Percentiles rank a stretch among this genome's conserved stretches.
phyloP scores from a whole-genome alignment of 1,140 invertebrate species.

The Nephotettix cincticeps region DNA sequence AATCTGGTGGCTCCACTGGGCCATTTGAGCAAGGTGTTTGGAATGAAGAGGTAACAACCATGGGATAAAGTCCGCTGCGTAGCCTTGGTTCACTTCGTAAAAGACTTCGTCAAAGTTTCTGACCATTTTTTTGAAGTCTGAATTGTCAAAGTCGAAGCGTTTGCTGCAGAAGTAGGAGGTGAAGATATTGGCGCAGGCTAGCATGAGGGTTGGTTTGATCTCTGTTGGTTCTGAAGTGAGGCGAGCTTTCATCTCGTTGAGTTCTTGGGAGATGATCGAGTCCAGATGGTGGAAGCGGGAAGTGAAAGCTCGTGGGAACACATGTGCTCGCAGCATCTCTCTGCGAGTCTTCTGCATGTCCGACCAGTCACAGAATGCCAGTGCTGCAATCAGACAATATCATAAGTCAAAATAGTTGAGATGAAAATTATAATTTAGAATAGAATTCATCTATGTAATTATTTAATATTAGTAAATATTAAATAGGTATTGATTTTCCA shows the following conservation, averaged over 20 bases:
- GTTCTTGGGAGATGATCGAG: slow-evolving; percentile 59
- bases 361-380: slow-evolving; percentile 86
- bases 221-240: slow-evolving; percentile 42
- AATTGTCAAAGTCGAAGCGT: slow-evolving; percentile 65
- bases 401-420: no score
- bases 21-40: slow-evolving; percentile 65
- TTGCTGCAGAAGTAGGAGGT: slow-evolving; percentile 75
- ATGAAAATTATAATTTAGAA: no score
- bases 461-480: no score
- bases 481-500: no score
- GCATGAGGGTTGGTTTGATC: slow-evolving; percentile 39
- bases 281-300: slow-evolving; percentile 66
- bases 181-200: slow-evolving; percentile 71
- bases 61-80: slow-evolving; percentile 85
- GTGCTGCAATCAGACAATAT: slow-evolving; percentile 65
- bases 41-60: slow-evolving; percentile 73
- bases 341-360: slow-evolving; percentile 74
- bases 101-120: slow-evolving; percentile 82
- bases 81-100: slow-evolving; percentile 87
- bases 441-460: no score
- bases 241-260: slow-evolving; percentile 57
- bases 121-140: slow-evolving; percentile 64
- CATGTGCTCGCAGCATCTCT: slow-evolving; percentile 63
- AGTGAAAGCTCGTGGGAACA: slow-evolving; percentile 71
- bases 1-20: slow-evolving; percentile 66